phyloP scores from a whole-genome alignment of 2,888 invertebrate genomes.

The Machimus rusticus region DNA sequence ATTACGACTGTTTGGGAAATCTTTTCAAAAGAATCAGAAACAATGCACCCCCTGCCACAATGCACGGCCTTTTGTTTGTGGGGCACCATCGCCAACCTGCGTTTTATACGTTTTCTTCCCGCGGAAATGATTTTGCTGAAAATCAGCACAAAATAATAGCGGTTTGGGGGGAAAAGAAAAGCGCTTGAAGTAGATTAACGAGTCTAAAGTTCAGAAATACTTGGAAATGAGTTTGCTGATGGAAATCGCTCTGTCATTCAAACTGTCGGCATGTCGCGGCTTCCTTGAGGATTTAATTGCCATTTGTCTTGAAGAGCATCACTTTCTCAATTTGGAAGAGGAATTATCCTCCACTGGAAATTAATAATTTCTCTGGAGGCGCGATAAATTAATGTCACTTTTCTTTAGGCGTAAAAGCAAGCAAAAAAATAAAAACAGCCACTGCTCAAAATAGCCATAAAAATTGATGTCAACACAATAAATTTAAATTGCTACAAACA shows the following conservation, averaged over 20 bases:
- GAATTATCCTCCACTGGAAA: background rate
- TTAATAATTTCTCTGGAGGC: background rate
- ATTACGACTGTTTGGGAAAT: slow-evolving; percentile 24
- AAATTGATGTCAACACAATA: background rate
- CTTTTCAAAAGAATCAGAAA: slow-evolving; percentile 21
- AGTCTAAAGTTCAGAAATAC: slow-evolving; percentile 21
- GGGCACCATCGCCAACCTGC: background rate
- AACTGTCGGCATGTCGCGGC: slow-evolving; percentile 11
- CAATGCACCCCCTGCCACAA: slow-evolving; percentile 2
- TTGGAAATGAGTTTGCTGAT: slow-evolving; percentile 19
- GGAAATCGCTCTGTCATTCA: slow-evolving; percentile 15
- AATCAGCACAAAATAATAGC: slow-evolving; percentile 7
- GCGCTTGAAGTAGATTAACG: slow-evolving; percentile 30
- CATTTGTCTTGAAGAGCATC: background rate
- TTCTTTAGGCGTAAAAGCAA: background rate
- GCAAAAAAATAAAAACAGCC: background rate
- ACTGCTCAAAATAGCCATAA: background rate
- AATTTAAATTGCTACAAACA: background rate
- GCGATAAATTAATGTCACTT: background rate
- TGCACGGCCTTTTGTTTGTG: background rate
- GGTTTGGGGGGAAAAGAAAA: background rate
- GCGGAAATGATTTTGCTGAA: background rate
- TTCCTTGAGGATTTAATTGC: slow-evolving; percentile 14
- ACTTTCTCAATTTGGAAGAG: background rate
- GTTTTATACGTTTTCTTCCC: background rate